Conservation (phyloP, 2,113 vertebrate species). For the Mustelus asterias region DNA sequence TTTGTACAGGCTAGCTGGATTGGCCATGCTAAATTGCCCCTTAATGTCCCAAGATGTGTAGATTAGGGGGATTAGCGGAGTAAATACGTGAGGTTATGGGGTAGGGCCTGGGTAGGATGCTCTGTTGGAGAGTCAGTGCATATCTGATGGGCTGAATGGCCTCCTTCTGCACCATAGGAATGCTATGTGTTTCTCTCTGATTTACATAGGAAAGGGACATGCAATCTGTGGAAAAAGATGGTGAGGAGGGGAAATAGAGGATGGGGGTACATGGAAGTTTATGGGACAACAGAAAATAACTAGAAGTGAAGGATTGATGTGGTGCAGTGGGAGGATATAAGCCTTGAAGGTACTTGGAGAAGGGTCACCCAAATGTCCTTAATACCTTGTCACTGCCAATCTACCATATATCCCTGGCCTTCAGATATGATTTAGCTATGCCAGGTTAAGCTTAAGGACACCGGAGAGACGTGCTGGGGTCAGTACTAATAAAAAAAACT, state of each 20-base stretch:
- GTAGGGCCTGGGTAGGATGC: too few relatives aligned
- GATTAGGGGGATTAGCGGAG: too few relatives aligned
- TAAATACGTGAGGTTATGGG: too few relatives aligned
- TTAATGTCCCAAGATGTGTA: too few relatives aligned
- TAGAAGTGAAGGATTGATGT: background rate
- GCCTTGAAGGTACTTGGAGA: background rate
- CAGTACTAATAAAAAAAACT: too few relatives aligned
- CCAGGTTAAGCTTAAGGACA: background rate
- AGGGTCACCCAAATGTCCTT: background rate
- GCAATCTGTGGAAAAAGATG: background rate
- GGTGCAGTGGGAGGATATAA: background rate
- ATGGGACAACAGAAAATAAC: background rate
- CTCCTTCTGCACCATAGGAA: too few relatives aligned
- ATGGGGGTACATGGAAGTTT: background rate
- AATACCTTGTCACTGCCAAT: background rate
- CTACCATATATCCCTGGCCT: background rate
- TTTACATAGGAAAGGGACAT: background rate
- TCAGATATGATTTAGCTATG: background rate
- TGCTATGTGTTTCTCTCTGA: background rate
- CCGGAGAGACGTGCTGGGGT: too few relatives aligned
- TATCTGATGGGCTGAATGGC: too few relatives aligned
- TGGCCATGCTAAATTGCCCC: too few relatives aligned
- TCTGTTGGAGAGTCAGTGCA: too few relatives aligned
- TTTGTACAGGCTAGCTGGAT: too few relatives aligned
- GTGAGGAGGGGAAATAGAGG: background rate